Evolutionary conservation across 2,113 vertebrate species (phyloP).

Genomic region (Callocephalon fimbriatum): DNA sequence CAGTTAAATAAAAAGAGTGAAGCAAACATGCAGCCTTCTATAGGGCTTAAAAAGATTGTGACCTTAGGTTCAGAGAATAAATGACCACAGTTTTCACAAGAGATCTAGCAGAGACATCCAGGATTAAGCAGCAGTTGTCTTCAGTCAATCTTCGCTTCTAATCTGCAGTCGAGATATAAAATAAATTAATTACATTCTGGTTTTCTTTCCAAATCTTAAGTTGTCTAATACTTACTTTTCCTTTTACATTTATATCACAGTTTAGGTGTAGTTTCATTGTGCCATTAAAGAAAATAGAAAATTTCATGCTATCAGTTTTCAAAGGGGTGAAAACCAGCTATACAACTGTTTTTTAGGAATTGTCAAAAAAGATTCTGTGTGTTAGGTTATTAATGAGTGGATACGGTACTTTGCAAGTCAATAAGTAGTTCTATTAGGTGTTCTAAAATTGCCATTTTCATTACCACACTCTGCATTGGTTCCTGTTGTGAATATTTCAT

Average conservation of each 20-base stretch:
- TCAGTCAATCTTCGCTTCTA: conserved; percentile 58
- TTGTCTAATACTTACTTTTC: background rate
- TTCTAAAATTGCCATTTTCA: conserved; percentile 46
- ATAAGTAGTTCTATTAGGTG: background rate
- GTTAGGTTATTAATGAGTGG: background rate
- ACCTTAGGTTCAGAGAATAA: conserved; percentile 77
- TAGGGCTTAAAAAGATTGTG: conserved; percentile 76
- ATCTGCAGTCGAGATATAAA: conserved; percentile 22
- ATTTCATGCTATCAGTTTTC: background rate
- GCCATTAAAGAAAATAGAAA: background rate
- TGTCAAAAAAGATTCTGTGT: background rate
- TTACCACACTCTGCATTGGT: background rate
- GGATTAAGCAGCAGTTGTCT: conserved; percentile 75
- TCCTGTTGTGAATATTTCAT: conserved; percentile 46
- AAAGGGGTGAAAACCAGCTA: background rate
- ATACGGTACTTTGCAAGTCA: background rate
- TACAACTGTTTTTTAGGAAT: background rate
- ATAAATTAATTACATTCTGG: conserved; percentile 24
- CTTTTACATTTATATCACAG: background rate
- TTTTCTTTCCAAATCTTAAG: conserved; percentile 29
- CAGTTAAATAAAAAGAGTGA: conserved; percentile 71
- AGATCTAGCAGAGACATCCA: conserved; percentile 61
- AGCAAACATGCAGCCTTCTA: conserved; percentile 73
- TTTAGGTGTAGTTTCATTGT: background rate
- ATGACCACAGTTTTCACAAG: conserved; percentile 73